Evolutionary conservation across 1,140 invertebrate genomes (phyloP), one percentile per base, ranked within the genome.

Genomic region (Lasaia peninsularis): DNA sequence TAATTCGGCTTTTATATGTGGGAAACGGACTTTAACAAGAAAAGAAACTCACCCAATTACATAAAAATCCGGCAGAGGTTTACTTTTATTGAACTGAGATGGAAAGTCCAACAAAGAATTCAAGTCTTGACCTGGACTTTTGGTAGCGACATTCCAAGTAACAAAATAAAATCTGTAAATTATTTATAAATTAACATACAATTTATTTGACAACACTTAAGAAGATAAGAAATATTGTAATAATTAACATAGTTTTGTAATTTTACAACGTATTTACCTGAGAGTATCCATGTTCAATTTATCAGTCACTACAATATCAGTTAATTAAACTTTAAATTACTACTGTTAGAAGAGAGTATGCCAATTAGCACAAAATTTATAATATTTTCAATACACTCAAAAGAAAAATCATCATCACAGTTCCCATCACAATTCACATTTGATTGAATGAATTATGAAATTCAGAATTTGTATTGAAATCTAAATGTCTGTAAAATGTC

Each of bases 91-190:
- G 54, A 89, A 83, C 56, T 90, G 82, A 62, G 91, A 83, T 51
- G 90, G 90, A 56, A 96, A 86, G 49, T 94, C 93, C 35, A 97
- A 80, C 21, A 96, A 81, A 44, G 91, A 89, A 58, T 92, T 90
- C 1, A 97, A 84, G 80, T 92, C 92, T 80, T 93, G 92, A 64
- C 91, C 92, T 3, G 94, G 95, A 67, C 90, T 91, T 66, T 92
- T 93, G 14, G 94, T 95, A 18, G 94, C 95, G 44, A 97, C 95
- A 91, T 97, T 97, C 92, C 94, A 97, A 20, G 96, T 97, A 20
- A 94, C 92, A 64, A 95, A 92, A 77, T 95, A 95, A 56, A 95
- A 88, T 72, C 94, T 94, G 74, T 33, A 28, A 33, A 52, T 4
- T 11, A 24, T 28, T 28, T 7, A 28, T 28, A 28, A 28, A 28